Base-by-base conservation (phyloP, 2,113 vertebrate species). In the Conger conger region DNA sequence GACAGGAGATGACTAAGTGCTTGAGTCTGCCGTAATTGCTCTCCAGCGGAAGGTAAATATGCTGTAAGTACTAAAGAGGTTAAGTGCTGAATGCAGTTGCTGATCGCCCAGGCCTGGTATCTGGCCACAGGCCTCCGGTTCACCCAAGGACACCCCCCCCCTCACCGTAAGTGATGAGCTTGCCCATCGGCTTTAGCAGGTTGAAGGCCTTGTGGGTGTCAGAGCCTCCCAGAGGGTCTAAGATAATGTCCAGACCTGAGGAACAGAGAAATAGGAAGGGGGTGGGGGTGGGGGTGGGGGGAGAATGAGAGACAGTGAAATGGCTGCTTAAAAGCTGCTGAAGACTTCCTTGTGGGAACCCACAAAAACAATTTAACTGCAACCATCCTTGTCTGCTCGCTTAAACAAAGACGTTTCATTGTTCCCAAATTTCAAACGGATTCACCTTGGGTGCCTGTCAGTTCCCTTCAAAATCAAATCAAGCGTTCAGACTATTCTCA, bases 171-270 rank as follows among this genome's bases (percentile, higher is more conserved):
- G 93, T 95, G 87, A 99, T 85, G 81, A 98, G 53, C 81, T 94
- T 96, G 79, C 97, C 97, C 96, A 99, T 93, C 0, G 97, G 96
- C 90, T 97, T 98, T 86, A 99, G 89, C 68, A 99, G 93, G 86
- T 94, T 91, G 86, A 96, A 99, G 0, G 92, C 96, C 93, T 98
- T 98, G 86, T 96, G 87, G 0, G 96, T 97, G 84, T 99, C 97
- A 0, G 95, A 93, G 79, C 97, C 97, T 40, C 97, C 97, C 50
- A 98, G 93, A 0, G 97, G 96, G 91, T 99, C 97, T 86, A 99
- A 93, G 87, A 98, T 96, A 1, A 98, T 93, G 87, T 99, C 96
- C 89, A 99, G 95, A 81, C 97, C 97, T 99, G 86, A 53, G 53
- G 86, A 54, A 68, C 15, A 77, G 68, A 81, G 80, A 86, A 57